Evolutionary conservation across 1,140 invertebrate genomes (phyloP), one percentile per base, ranked within the genome.

Genomic region (Agrypnia vestita): DNA sequence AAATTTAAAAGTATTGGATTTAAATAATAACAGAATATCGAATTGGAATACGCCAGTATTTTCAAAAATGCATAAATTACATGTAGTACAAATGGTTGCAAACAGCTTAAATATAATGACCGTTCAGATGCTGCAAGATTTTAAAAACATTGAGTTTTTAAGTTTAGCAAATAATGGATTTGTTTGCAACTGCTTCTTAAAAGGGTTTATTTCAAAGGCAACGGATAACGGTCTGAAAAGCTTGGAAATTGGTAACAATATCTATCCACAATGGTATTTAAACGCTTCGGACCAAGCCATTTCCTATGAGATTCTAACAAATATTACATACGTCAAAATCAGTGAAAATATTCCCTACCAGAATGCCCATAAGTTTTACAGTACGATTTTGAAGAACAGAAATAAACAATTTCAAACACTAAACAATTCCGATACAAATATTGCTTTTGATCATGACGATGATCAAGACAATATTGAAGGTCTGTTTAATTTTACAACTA

Each of bases 11-110:
- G 80, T 90, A 10, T 81, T 92, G 0, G 89, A 91, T 81, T 84
- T 92, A 59, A 87, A 85, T 19, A 85, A 84, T 0, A 92, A 92
- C 76, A 88, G 88, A 83, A 84, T 92, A 3, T 85, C 83, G 0
- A 85, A 88, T 15, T 92, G 91, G 91, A 88, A 89, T 19, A 77
- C 83, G 3, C 84, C 80, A 12, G 84, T 85, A 0, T 89, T 91
- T 49, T 76, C 71, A 0, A 78, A 85, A 0, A 88, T 90, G 78
- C 47, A 84, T 61, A 80, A 84, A 15, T 10, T 89, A 84, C 78
- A 82, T 11, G 87, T 86, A 25, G 53, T 92, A 0, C 87, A 86
- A 13, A 35, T 92, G 0, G 87, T 88, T 0, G 85, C 85, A 0
- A 93, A 93, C 81, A 86, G 88, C 17, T 88, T 92, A 9, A 74